phyloP scores from a whole-genome alignment of 92 coral and sea anemone species.

The Phenganax subtilis region DNA sequence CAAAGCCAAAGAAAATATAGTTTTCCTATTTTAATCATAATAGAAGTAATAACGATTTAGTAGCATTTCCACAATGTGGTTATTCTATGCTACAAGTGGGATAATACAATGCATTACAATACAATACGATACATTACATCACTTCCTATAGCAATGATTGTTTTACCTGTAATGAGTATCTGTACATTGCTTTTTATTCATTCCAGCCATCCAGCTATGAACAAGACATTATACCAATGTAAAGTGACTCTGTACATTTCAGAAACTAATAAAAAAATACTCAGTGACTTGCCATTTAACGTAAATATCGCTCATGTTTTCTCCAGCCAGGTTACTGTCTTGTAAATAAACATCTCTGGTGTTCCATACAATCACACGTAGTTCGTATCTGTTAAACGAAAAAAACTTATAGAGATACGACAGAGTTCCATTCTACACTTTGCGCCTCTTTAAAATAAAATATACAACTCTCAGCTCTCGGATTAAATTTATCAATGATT shows the following conservation, averaged over 20 bases:
- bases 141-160: not conserved
- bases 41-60: no score
- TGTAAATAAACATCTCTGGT: conserved; percentile 93
- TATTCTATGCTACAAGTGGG: not conserved
- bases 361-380: conserved; percentile 93
- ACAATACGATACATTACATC: not conserved
- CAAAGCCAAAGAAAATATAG: no score
- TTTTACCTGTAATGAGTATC: conserved; percentile 88
- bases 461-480: not conserved
- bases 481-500: not conserved
- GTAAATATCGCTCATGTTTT: conserved; percentile 96
- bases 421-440: no score
- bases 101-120: not conserved
- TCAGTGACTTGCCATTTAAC: conserved; percentile 76
- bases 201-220: conserved; percentile 65
- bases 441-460: not conserved
- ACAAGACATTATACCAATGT: not conserved
- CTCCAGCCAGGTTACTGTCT: conserved; percentile 84
- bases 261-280: not conserved
- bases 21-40: no score
- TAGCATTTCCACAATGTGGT: not conserved
- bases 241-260: not conserved
- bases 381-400: conserved; percentile 55
- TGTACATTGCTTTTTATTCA: conserved; percentile 69
- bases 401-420: not conserved